Conservation (phyloP, 1,140 invertebrate species). For the Pseudomyrmex pallidus region DNA sequence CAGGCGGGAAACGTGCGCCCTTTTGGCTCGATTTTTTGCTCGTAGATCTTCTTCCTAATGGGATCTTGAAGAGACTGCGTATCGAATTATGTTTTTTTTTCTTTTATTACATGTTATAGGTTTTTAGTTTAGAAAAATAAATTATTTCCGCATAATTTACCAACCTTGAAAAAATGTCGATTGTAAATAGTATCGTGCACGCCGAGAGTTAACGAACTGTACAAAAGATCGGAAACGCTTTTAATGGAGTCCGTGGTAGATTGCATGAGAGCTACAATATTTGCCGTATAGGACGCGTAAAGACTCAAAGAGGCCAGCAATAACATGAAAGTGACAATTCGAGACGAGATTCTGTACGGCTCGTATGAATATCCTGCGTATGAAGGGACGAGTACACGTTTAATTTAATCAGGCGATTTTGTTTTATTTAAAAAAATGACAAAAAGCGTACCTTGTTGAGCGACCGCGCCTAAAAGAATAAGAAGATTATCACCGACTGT, state of each 20-base stretch:
- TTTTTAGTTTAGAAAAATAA: too few species aligned
- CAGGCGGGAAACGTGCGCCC: conserved; percentile 84
- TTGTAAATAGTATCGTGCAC: conserved; percentile 88
- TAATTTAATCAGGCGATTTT: background rate
- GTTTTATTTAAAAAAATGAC: conserved; percentile 7
- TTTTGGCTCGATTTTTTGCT: conserved; percentile 87
- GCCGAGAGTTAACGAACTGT: conserved; percentile 87
- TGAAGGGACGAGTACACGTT: background rate
- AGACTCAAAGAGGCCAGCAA: conserved; percentile 78
- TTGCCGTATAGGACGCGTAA: conserved; percentile 88
- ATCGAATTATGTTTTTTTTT: background rate
- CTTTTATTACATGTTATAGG: too few species aligned
- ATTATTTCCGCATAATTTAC: background rate
- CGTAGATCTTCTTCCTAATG: conserved; percentile 86
- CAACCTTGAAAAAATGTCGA: conserved; percentile 87
- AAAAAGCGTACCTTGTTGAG: conserved; percentile 76
- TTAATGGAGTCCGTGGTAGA: conserved; percentile 87
- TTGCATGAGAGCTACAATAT: conserved; percentile 88
- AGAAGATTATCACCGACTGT: conserved; percentile 76
- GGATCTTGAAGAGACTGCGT: conserved; percentile 83
- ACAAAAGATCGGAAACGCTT: conserved; percentile 86
- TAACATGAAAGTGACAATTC: conserved; percentile 77
- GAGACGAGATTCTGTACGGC: conserved; percentile 69
- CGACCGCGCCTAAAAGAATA: conserved; percentile 75
- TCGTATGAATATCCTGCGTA: conserved; percentile 78